These are phyloP conservation scores for Coleophora flavipennella DNA, from an alignment of 2,888 invertebrate species.

Conservation along the genomic window DNA sequence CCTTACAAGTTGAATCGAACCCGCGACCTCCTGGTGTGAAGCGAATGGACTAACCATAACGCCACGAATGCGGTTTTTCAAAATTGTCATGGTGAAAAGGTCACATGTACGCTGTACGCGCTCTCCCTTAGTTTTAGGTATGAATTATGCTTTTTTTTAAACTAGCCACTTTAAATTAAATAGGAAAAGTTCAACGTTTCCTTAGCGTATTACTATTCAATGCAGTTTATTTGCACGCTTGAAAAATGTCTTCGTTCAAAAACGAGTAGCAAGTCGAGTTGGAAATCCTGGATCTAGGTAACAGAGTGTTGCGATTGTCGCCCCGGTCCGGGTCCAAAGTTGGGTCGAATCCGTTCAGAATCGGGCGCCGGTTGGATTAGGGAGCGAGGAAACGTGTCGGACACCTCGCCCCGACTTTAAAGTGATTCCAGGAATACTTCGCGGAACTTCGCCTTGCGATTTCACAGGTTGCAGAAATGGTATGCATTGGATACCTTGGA, in stretches of 20 bases:
- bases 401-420: constrained; percentile 42
- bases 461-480: neutral
- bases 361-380: constrained; percentile 40
- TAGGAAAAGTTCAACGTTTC: no score
- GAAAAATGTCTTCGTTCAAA: constrained; percentile 21
- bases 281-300: constrained; percentile 22
- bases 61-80: no score
- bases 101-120: no score
- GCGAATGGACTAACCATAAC: no score
- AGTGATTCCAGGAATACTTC: constrained; percentile 26
- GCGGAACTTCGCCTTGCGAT: constrained; percentile 17
- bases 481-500: no score
- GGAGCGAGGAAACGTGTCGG: constrained; percentile 39
- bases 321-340: constrained; percentile 36
- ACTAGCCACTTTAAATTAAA: no score
- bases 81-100: no score
- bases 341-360: constrained; percentile 13
- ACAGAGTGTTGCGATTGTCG: constrained; percentile 13
- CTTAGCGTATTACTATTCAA: constrained; percentile 24
- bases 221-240: constrained; percentile 22
- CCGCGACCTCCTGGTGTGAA: no score
- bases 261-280: constrained; percentile 26
- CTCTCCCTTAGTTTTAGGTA: no score
- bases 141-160: no score
- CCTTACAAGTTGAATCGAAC: no score